A percentile compares a stretch with the other conserved stretches of the same genome.
Conservation (phyloP, 1,140 invertebrate genomes). For the Physella acuta region DNA sequence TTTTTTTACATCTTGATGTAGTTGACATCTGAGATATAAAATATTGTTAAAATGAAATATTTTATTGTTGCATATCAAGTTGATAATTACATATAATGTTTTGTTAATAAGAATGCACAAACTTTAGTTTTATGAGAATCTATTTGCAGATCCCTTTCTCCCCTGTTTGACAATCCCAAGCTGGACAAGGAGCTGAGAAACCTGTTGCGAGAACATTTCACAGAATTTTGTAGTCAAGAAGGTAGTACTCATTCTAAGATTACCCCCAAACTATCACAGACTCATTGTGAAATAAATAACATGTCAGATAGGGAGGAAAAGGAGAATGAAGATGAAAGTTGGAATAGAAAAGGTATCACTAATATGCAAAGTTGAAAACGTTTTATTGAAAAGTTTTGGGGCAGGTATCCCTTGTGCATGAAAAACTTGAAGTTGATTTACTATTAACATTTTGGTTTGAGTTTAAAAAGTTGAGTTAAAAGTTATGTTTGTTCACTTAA, state of each 20-base stretch:
- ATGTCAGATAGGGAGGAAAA: neutral
- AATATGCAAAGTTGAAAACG: neutral
- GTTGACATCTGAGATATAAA: no score
- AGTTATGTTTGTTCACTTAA: no score
- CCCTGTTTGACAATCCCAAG: constrained; percentile 90
- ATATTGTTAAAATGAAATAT: no score
- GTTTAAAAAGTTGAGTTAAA: no score
- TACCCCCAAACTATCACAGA: neutral
- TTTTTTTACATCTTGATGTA: no score
- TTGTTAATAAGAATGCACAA: no score
- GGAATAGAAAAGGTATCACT: neutral
- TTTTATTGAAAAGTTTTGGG: neutral
- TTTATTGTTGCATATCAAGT: no score
- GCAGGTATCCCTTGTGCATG: no score
- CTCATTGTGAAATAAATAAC: neutral
- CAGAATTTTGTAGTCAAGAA: constrained; percentile 78
- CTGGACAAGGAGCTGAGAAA: constrained; percentile 83
- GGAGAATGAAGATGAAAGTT: neutral
- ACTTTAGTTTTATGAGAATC: no score
- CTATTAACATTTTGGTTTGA: no score
- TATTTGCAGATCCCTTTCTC: constrained; percentile 77
- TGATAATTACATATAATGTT: no score
- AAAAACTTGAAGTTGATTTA: no score
- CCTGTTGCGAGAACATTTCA: constrained; percentile 85
- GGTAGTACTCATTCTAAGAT: constrained; percentile 31